These are phyloP conservation scores for Trialeurodes vaporariorum DNA, from an alignment of 1,140 invertebrate species.

Conservation along the genomic window DNA sequence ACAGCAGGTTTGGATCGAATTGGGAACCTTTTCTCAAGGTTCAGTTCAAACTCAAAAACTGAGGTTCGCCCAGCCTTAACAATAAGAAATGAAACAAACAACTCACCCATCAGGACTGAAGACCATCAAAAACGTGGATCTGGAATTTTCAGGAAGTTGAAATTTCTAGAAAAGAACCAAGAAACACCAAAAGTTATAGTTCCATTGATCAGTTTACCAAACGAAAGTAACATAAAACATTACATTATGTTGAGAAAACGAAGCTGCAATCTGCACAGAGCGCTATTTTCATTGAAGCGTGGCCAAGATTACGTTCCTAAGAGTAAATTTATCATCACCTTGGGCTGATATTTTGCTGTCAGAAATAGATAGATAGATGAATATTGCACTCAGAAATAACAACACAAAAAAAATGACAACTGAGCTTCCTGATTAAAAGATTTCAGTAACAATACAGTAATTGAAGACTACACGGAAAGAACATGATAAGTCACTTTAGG, in stretches of 20 bases:
- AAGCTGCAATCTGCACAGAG: too few relatives aligned
- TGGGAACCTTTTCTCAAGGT: neutral
- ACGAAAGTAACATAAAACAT: neutral
- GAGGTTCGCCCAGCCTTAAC: conserved; percentile 9
- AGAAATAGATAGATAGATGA: too few relatives aligned
- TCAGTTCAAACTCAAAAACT: conserved; percentile 3
- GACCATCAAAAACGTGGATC: conserved; percentile 71
- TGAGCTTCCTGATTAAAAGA: too few relatives aligned
- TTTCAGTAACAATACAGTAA: too few relatives aligned
- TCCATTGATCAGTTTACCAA: neutral
- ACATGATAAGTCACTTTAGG: too few relatives aligned
- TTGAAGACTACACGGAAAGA: too few relatives aligned
- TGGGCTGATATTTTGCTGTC: neutral
- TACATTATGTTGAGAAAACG: neutral
- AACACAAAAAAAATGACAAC: too few relatives aligned
- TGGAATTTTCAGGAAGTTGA: conserved; percentile 28
- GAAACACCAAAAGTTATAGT: neutral
- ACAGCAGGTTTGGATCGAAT: neutral
- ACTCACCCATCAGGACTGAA: conserved; percentile 73
- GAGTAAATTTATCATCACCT: neutral
- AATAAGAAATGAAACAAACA: conserved; percentile 16
- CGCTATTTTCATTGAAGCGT: too few relatives aligned
- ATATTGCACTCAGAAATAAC: too few relatives aligned
- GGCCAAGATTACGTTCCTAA: neutral
- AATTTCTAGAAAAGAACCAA: neutral